Evolutionary conservation across 2,113 vertebrate genomes (phyloP).

Genomic region (Coptodon rendalli): DNA sequence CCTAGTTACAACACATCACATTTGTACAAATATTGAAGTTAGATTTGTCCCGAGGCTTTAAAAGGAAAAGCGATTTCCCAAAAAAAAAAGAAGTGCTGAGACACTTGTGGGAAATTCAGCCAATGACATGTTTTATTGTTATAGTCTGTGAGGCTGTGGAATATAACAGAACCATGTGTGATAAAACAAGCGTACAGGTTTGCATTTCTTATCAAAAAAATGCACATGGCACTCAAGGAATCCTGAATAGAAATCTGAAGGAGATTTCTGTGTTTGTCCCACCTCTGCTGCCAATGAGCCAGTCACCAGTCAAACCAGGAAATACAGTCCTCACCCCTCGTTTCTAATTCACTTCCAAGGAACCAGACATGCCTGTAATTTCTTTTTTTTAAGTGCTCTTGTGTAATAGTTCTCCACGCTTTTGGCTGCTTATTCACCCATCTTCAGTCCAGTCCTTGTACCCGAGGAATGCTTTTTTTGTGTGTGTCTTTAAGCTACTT

Average conservation of each 20-base stretch:
- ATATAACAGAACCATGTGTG: not conserved
- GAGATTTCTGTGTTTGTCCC: not conserved
- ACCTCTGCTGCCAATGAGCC: not conserved
- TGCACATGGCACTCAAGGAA: not conserved
- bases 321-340: fast-evolving
- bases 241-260: not conserved
- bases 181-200: not conserved
- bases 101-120: not conserved
- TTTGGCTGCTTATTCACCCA: not conserved
- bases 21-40: constrained; percentile 27
- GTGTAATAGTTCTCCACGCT: not conserved
- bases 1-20: constrained; percentile 5
- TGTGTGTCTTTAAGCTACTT: not conserved
- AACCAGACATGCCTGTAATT: not conserved
- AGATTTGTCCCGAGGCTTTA: constrained; percentile 3
- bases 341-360: not conserved
- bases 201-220: not conserved
- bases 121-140: not conserved
- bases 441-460: not conserved
- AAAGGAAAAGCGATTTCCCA: not conserved
- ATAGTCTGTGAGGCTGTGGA: not conserved
- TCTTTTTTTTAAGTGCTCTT: not conserved
- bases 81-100: not conserved
- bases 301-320: not conserved
- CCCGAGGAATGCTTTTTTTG: not conserved